Evolutionary conservation across 2,888 invertebrate species (phyloP), one percentile per base, ranked within the genome.

Genomic region (Euclidia mi): DNA sequence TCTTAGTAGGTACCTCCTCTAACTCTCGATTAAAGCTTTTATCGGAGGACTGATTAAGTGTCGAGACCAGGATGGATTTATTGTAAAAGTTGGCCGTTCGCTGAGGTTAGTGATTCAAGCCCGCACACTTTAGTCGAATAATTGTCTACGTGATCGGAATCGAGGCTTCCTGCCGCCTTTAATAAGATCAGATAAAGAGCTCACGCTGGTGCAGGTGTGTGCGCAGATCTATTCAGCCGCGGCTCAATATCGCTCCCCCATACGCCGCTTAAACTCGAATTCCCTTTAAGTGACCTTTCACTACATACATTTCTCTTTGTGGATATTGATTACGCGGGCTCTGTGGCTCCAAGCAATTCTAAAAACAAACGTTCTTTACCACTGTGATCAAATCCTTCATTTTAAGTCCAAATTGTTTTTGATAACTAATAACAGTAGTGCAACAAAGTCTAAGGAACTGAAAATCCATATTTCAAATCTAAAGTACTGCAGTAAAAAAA

Each of bases 141-240:
- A 94, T 94, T 94, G 94, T 93, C 92, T 93, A 94, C 94, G 94
- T 94, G 94, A 90, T 91, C 88, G 88, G 93, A 94, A 94, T 94
- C 53, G 82, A 81, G 79, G 86, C 85, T 86, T 88, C 84, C 82
- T 79, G 79, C 80, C 83, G 84, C 81, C 81, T 90, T 92, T 92
- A 93, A 92, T 94, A 92, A 92, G 88, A 90, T 90, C 88, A 86
- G 91, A 93, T 92, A 91, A 88, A 87, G 88, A 86, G 78, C 84
- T 87, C 81, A 79, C 75, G 63, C 69, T 67, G 68, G 49, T 70
- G 78, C 85, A 87, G 86, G 85, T 88, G 85, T 78, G 79, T 71
- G 78, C 68, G 68, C 72, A 67, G 66, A 63, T 75, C 71, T 72
- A 71, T 76, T 75, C 74, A 70, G 37, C 60, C 42, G 25, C 40